Percentiles rank a stretch among this genome's conserved stretches.
These are phyloP conservation scores for Anodontia alba DNA, from an alignment of 2,888 invertebrate species.

Conservation along the genomic window DNA sequence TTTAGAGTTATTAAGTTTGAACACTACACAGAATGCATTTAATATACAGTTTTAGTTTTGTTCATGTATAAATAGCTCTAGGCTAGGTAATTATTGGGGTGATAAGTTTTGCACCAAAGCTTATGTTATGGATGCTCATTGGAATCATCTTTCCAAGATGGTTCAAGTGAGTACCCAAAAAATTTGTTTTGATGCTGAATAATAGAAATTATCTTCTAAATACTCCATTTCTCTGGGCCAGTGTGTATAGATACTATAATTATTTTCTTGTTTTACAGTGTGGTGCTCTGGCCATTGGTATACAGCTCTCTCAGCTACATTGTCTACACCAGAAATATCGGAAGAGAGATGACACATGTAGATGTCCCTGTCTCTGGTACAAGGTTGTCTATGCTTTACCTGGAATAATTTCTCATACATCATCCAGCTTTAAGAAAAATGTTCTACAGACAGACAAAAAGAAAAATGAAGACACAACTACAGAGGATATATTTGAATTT, in stretches of 20 bases:
- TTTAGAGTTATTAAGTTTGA: no score
- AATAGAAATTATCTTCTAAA: no score
- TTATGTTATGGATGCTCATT: neutral
- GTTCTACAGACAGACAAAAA: slow-evolving; percentile 17
- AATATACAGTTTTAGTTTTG: no score
- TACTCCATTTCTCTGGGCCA: no score
- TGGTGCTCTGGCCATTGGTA: slow-evolving; percentile 60
- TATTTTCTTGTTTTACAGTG: slow-evolving; percentile 45
- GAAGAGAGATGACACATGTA: neutral
- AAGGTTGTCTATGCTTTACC: slow-evolving; percentile 1
- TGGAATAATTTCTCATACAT: neutral
- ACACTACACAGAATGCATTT: no score
- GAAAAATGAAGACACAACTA: neutral
- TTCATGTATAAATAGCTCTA: no score
- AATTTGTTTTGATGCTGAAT: no score
- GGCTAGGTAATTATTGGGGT: no score
- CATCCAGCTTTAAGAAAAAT: neutral
- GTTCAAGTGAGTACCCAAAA: neutral
- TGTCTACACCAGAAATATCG: slow-evolving; percentile 22
- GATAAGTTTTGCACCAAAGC: no score
- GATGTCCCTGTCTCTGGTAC: neutral
- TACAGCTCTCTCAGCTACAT: slow-evolving; percentile 48
- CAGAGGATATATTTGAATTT: slow-evolving; percentile 3
- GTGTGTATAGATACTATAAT: no score
- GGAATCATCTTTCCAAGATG: neutral